A percentile compares a stretch with the other conserved stretches of the same genome.
phyloP scores from a whole-genome alignment of 2,888 invertebrate genomes.

The Sarcophaga caerulescens region DNA sequence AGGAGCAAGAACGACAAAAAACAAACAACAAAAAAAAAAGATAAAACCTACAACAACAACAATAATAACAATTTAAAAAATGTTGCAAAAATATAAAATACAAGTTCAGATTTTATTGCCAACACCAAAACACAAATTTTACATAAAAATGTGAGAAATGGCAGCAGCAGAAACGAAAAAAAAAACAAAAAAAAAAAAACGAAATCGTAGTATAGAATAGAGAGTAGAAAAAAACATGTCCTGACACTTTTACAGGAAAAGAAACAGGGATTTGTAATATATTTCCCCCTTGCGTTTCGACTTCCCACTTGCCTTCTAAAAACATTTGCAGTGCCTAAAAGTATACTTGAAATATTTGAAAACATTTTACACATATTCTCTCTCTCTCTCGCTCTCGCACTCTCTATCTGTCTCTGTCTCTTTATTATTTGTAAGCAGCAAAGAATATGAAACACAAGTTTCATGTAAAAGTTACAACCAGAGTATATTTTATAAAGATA shows the following conservation, averaged over 20 bases:
- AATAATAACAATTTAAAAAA: neutral
- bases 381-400: constrained; percentile 21
- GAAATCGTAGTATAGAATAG: neutral
- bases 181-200: neutral
- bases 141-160: no score
- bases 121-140: constrained; percentile 52
- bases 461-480: constrained; percentile 36
- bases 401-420: neutral
- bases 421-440: neutral
- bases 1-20: no score
- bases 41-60: constrained; percentile 1
- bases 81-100: constrained; percentile 50
- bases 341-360: constrained; percentile 20
- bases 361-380: constrained; percentile 62
- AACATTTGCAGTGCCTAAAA: constrained; percentile 2
- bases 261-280: constrained; percentile 1
- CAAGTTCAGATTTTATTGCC: constrained; percentile 64
- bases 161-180: neutral
- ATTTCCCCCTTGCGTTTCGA: constrained; percentile 15
- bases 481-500: constrained; percentile 27
- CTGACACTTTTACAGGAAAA: constrained; percentile 39
- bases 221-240: constrained; percentile 5
- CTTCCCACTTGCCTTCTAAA: neutral
- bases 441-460: neutral
- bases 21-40: no score